Evolutionary conservation across 2,888 invertebrate genomes (phyloP).

Genomic region (Ornithoptera priamus): DNA sequence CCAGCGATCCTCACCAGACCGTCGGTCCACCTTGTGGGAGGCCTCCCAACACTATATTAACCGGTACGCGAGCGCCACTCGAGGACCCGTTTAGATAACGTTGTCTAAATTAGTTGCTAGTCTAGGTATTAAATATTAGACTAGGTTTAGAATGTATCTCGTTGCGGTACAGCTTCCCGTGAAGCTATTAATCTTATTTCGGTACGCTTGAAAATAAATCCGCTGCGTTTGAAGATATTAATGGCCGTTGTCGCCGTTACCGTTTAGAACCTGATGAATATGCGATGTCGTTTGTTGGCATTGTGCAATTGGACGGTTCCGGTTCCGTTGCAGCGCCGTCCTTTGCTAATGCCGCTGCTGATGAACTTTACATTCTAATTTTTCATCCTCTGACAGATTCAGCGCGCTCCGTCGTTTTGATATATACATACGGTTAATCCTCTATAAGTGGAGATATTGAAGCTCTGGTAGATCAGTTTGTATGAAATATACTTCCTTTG

Average conservation of each 20-base stretch:
- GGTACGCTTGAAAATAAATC: slow-evolving; percentile 69
- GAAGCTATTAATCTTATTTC: slow-evolving; percentile 71
- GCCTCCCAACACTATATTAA: too few species aligned
- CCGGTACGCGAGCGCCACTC: too few species aligned
- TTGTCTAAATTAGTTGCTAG: not conserved
- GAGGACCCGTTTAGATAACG: too few species aligned
- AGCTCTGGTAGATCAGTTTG: too few species aligned
- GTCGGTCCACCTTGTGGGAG: too few species aligned
- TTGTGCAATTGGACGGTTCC: slow-evolving; percentile 20
- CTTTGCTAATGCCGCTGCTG: slow-evolving; percentile 3
- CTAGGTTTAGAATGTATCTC: slow-evolving; percentile 38
- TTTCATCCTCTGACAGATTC: slow-evolving; percentile 8
- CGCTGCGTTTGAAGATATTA: slow-evolving; percentile 57
- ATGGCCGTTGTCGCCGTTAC: slow-evolving; percentile 51
- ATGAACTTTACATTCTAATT: not conserved
- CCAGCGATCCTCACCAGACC: too few species aligned
- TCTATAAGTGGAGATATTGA: too few species aligned
- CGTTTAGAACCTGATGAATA: slow-evolving; percentile 39
- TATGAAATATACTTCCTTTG: too few species aligned
- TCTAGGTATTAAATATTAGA: slow-evolving; percentile 25
- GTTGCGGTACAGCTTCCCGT: slow-evolving; percentile 54
- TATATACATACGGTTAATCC: too few species aligned
- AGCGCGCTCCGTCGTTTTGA: too few species aligned
- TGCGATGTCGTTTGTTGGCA: slow-evolving; percentile 38
- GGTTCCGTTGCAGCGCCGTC: slow-evolving; percentile 11